Evolutionary conservation across 2,888 invertebrate genomes (phyloP), one percentile per base, ranked within the genome.

Genomic region (Leptinotarsa peninsularis): DNA sequence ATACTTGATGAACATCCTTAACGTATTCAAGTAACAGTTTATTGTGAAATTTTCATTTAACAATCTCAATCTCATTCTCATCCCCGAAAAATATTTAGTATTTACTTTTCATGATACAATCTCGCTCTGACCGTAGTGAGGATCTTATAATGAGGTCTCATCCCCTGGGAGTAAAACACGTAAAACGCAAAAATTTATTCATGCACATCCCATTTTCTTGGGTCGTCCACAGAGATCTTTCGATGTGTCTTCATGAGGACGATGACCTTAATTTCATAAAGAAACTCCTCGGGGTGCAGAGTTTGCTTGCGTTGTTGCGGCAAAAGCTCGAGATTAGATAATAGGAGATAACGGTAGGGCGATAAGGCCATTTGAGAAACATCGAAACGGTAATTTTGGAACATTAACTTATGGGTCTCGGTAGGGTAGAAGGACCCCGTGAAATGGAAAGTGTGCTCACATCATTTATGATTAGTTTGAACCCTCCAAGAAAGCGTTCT

Each of bases 261-360:
- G 72, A 69, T 72, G 76, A 76, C 76, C 76, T 73, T 71, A 76
- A 76, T 76, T 76, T 73, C 68, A 43, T 43, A 63, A 27, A 63
- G 27, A 63, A 33, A 33, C 63, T 63, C 63, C 63, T 63, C 63
- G 3, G 63, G 63, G 63, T 63, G 63, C 18, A 17, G 27, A n/a
- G 33, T 63, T 43, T 63, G 33, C 63, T 63, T 18, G 63, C 33
- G 63, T 63, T 63, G 63, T 63, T 43, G 63, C 33, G 63, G 63
- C 63, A 63, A 43, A 63, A 5, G 63, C 63, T 63, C n/a, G 63
- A 63, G 63, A 63, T 63, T 43, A 63, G 63, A 63, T 63, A 63
- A 63, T 63, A 43, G 63, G 33, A 27, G 43, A 63, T 63, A 63
- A 63, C 63, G 63, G 63, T n/a, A 10, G 63, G 43, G 27, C 43